Conservation (phyloP, 2,888 invertebrate species). For the Noctua pronuba region DNA sequence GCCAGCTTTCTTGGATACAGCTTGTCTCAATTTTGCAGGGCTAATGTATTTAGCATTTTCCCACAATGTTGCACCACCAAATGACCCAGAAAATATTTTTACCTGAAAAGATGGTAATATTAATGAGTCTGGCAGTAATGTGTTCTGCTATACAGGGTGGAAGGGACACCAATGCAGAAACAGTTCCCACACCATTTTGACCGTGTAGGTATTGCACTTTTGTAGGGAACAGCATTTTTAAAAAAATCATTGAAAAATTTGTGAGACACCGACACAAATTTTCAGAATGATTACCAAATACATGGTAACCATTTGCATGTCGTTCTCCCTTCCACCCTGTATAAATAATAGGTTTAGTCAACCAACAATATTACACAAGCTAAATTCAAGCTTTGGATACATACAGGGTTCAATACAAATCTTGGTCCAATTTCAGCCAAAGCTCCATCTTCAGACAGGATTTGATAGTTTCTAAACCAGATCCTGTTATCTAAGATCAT, state of each 20-base stretch:
- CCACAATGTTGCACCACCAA: constrained; percentile 97
- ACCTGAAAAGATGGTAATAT: constrained; percentile 90
- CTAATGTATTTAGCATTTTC: constrained; percentile 97
- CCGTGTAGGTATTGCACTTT: too few relatives aligned
- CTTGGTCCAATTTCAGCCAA: constrained; percentile 98
- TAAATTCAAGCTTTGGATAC: constrained; percentile 60
- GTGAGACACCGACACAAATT: too few relatives aligned
- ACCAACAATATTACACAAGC: background rate
- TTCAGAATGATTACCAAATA: too few relatives aligned
- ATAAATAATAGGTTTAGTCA: background rate
- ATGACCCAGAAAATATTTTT: constrained; percentile 98
- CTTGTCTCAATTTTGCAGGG: constrained; percentile 95
- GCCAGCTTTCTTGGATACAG: constrained; percentile 92
- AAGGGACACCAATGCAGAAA: background rate
- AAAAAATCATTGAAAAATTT: too few relatives aligned
- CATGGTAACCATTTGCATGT: background rate
- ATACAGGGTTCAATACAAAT: constrained; percentile 95
- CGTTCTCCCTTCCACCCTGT: background rate
- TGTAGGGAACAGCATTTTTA: too few relatives aligned
- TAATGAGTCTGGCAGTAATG: background rate
- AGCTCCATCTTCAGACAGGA: constrained; percentile 98
- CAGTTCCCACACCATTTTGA: too few relatives aligned
- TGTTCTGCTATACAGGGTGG: background rate
- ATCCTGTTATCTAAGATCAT: constrained; percentile 97
- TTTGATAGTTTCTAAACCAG: constrained; percentile 99